Conservation (phyloP, 2,113 vertebrate species). For the Montifringilla adamsi region DNA sequence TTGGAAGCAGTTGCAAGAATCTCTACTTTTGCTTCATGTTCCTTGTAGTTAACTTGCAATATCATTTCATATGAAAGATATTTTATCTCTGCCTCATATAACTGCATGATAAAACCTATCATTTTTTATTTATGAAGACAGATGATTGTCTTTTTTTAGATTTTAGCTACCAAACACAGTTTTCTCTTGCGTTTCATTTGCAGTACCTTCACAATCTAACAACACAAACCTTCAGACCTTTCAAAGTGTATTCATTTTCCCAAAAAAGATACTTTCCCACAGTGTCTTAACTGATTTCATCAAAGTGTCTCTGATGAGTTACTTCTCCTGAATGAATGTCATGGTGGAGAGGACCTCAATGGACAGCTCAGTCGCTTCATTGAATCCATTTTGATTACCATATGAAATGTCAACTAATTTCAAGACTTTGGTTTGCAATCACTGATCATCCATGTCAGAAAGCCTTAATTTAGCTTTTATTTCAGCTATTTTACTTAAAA, state of each 20-base stretch:
- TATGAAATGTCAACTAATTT: constrained; percentile 64
- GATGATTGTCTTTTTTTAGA: background rate
- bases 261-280: constrained; percentile 24
- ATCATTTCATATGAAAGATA: background rate
- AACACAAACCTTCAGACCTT: background rate
- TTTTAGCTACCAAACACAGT: background rate
- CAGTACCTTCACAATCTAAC: background rate
- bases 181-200: background rate
- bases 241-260: constrained; percentile 5
- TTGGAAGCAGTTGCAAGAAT: background rate
- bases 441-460: constrained; percentile 50
- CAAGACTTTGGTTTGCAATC: constrained; percentile 39
- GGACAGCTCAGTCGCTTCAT: constrained; percentile 57
- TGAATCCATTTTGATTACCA: constrained; percentile 54
- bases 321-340: constrained; percentile 50
- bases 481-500: constrained; percentile 51
- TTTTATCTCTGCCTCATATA: background rate
- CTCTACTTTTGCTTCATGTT: background rate
- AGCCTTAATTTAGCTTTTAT: constrained; percentile 33
- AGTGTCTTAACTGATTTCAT: constrained; percentile 46
- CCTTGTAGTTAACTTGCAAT: background rate
- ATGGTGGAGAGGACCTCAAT: constrained; percentile 62
- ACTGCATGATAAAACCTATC: fast-evolving
- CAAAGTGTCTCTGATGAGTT: constrained; percentile 39
- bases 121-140: background rate